phyloP scores from a whole-genome alignment of 2,113 vertebrate species.

The Dascyllus trimaculatus region DNA sequence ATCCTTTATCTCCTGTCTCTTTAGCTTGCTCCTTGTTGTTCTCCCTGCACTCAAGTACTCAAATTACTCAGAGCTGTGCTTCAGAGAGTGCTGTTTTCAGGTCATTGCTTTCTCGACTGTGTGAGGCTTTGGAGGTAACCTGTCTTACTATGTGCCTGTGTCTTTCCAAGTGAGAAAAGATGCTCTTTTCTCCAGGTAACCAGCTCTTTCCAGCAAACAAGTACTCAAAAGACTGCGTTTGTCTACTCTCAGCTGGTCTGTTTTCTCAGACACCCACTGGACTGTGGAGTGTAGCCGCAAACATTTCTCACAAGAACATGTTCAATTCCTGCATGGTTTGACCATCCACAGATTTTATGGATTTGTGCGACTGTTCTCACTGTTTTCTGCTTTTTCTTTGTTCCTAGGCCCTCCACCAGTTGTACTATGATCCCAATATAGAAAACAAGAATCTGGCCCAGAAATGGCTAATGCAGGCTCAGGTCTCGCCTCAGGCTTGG shows the following conservation, averaged over 20 bases:
- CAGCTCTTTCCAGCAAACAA: constrained; percentile 2
- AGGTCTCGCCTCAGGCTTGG: constrained; percentile 98
- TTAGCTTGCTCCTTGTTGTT: constrained; percentile 25
- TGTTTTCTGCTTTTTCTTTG: constrained; percentile 4
- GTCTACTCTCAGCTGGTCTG: neutral
- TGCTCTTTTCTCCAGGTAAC: constrained; percentile 34
- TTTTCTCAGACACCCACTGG: constrained; percentile 11
- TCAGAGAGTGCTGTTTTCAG: constrained; percentile 59
- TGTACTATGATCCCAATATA: constrained; percentile 99
- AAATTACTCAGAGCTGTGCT: constrained; percentile 57
- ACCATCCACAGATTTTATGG: neutral
- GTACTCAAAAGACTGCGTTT: constrained; percentile 4
- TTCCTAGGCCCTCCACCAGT: constrained; percentile 94
- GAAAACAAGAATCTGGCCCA: constrained; percentile 99
- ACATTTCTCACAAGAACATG: constrained; percentile 20
- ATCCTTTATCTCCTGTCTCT: constrained; percentile 38
- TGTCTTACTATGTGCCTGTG: constrained; percentile 14
- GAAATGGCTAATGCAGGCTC: constrained; percentile 99
- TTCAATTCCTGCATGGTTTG: constrained; percentile 1
- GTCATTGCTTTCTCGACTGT: constrained; percentile 53
- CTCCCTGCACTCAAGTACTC: constrained; percentile 45
- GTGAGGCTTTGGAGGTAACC: constrained; percentile 49
- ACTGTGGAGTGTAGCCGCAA: constrained; percentile 1
- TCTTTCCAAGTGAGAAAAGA: constrained; percentile 28
- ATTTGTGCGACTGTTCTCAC: neutral